Percentiles rank a stretch among this genome's conserved stretches.
Evolutionary conservation across 2,888 invertebrate genomes (phyloP).

Genomic region (Drosophila sordidapex): DNA sequence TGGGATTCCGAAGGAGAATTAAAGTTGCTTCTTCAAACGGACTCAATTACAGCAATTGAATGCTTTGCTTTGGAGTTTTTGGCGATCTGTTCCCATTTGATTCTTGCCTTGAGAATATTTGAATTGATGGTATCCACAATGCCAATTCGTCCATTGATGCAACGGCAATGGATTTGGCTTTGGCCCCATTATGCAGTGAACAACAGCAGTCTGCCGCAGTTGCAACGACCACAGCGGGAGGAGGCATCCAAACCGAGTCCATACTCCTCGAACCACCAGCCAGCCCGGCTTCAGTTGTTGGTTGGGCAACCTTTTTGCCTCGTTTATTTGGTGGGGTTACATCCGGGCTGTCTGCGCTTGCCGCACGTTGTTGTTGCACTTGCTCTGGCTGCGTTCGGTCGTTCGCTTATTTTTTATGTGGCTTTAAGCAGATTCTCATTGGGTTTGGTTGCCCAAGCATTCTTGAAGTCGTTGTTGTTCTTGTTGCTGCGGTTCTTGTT

Average conservation of each 20-base stretch:
- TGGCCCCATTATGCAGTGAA: conserved; percentile 16
- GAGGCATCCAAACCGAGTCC: not conserved
- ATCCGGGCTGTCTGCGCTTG: conserved; percentile 33
- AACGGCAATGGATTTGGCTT: conserved; percentile 33
- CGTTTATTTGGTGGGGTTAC: conserved; percentile 64
- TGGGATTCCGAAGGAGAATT: not conserved
- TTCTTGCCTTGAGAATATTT: not conserved
- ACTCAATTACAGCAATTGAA: not conserved
- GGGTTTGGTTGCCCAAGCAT: conserved; percentile 29
- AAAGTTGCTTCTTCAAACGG: not conserved
- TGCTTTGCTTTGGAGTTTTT: not conserved
- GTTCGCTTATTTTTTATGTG: conserved; percentile 64
- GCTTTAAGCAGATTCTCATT: conserved; percentile 62
- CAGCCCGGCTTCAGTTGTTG: conserved; percentile 2
- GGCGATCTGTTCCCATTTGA: not conserved
- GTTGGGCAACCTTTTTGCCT: conserved; percentile 42
- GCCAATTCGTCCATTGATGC: conserved; percentile 19
- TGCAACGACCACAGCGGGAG: not conserved
- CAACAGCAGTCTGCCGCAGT: conserved; percentile 10
- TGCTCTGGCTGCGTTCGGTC: conserved; percentile 32
- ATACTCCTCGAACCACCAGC: not conserved
- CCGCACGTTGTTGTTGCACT: conserved; percentile 19
- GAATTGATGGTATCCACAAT: not conserved
- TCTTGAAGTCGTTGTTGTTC: conserved; percentile 19
- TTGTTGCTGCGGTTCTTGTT: conserved; percentile 52